Percentiles rank a stretch among this genome's conserved stretches.
These are phyloP conservation scores for Eupristina koningsbergeri DNA, from an alignment of 1,140 invertebrate species.

Conservation along the genomic window DNA sequence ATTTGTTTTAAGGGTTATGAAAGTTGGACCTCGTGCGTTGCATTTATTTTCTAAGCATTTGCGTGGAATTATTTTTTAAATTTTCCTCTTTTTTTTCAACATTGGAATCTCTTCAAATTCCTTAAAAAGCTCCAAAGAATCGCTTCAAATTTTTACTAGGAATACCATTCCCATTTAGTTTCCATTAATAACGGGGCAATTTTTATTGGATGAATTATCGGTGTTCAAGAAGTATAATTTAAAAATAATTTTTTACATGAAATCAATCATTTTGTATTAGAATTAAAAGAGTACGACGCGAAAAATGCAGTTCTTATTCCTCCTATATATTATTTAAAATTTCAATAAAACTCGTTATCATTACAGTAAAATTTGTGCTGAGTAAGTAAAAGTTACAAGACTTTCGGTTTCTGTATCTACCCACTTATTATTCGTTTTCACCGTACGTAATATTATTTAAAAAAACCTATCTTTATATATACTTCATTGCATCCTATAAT, in stretches of 20 bases:
- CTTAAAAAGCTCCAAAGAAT: neutral
- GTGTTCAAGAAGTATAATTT: too few species aligned
- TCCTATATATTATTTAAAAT: neutral
- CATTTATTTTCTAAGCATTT: neutral
- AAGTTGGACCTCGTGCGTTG: neutral
- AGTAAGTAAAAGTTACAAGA: conserved; percentile 17
- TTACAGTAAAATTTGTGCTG: conserved; percentile 19
- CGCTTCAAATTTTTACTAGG: too few species aligned
- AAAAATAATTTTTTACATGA: too few species aligned
- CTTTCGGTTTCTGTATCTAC: conserved; percentile 12
- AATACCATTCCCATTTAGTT: too few species aligned
- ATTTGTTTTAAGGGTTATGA: neutral
- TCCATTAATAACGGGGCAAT: too few species aligned
- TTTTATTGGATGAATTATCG: too few species aligned
- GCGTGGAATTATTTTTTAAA: too few species aligned
- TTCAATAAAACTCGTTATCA: neutral
- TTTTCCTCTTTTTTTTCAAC: too few species aligned
- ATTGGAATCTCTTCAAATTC: too few species aligned
- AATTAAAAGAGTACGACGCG: too few species aligned
- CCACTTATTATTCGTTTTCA: conserved; percentile 23
- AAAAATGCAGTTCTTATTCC: neutral
- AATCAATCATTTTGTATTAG: too few species aligned
- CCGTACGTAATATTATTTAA: neutral
- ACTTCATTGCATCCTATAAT: neutral
- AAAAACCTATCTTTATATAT: conserved; percentile 1